Conservation (phyloP, 2,797 vertebrate species). For the Labeo calbasu region DNA sequence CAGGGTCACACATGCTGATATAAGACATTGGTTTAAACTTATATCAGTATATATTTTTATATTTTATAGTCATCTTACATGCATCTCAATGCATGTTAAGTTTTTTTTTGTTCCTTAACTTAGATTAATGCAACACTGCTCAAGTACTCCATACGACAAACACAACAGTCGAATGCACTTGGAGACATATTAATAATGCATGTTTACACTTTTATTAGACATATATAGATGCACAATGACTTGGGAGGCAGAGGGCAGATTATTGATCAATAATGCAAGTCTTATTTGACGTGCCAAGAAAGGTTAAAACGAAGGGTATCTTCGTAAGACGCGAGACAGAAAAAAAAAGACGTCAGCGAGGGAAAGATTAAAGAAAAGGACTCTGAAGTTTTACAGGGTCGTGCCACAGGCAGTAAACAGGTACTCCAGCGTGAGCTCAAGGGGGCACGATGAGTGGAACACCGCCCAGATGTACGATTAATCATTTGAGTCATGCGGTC, state of each 20-base stretch:
- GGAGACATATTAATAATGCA: neutral
- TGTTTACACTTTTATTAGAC: neutral
- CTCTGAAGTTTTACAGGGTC: slow-evolving; percentile 39
- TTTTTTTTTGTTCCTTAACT: neutral
- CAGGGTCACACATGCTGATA: too few species aligned
- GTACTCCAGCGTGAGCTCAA: slow-evolving; percentile 33
- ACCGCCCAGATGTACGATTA: slow-evolving; percentile 53
- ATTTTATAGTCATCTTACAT: neutral
- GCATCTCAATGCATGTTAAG: neutral
- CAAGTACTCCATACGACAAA: neutral
- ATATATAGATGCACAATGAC: slow-evolving; percentile 31
- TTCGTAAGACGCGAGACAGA: slow-evolving; percentile 4
- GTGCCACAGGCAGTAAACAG: slow-evolving; percentile 51
- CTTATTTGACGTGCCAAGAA: slow-evolving; percentile 66
- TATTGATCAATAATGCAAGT: slow-evolving; percentile 75
- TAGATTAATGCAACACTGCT: neutral
- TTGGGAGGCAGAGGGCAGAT: slow-evolving; percentile 60
- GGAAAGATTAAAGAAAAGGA: slow-evolving; percentile 24
- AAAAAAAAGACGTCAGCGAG: slow-evolving; percentile 3
- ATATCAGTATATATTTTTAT: neutral
- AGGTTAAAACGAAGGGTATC: slow-evolving; percentile 2
- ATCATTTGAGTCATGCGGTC: slow-evolving; percentile 59
- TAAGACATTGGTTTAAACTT: too few species aligned
- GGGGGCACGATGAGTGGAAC: slow-evolving; percentile 43
- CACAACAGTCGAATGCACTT: neutral